Base-by-base conservation (phyloP, 2,888 invertebrate species). In the Lycophotia porphyrea region DNA sequence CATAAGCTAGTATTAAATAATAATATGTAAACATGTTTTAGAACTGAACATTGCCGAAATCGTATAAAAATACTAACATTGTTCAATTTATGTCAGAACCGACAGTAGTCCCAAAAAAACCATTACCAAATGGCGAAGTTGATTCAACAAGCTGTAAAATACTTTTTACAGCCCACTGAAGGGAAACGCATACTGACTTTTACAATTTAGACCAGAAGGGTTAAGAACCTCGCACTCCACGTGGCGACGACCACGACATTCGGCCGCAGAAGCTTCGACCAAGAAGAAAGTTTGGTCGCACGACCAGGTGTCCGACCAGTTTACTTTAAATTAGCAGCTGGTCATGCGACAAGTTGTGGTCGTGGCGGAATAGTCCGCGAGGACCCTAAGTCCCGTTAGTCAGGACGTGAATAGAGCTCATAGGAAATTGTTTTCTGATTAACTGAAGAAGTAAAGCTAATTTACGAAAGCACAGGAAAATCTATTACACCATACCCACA, bases 141-240 rank as follows among this genome's bases (percentile, higher is more conserved):
- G 60, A 78, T 78, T 60, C 60, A 60, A 76, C 39, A 78, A 42
- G 39, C 68, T 78, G 39, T 49, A 39, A 42, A 78, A 31, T 60
- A 69, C 31, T 52, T 42, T 49, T 68, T 44, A 69, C 49, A 49
- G 76, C 60, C 27, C 60, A 69, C 11, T 78, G 49, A 69, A 76
- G 27, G 24, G 79, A 61, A 52, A 61, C 44, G 15, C 36, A 52
- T 44, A 61, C 34, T 36, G 13, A 18, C 21, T 64, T 63, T 52
- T 18, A 58, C 1, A 31, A 15, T 42, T 63, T 58, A 24, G n/a
- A 63, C 34, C 15, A n/a, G 34, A 42, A 47, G 11, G n/a, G n/a
- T 52, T 39, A 13, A 13, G 52, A 13, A 52, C n/a, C 5, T 52
- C n/a, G 13, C 52, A 4, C 13, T 5, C 1, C 13, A 52, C 52